These are phyloP conservation scores for Centruroides sculpturatus DNA, from an alignment of 1,140 invertebrate genomes.

Conservation along the genomic window DNA sequence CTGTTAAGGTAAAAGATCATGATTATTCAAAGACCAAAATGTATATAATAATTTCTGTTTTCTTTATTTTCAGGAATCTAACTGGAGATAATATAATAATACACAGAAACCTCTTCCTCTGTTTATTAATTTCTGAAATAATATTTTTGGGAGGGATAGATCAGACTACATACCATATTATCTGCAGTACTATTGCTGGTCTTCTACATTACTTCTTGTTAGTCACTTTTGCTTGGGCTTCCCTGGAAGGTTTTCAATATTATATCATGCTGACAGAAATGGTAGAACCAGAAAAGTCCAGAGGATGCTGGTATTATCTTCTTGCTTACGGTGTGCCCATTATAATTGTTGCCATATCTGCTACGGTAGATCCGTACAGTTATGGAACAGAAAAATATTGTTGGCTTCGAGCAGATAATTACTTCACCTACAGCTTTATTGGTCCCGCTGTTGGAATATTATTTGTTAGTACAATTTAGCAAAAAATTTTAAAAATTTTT, in stretches of 20 bases:
- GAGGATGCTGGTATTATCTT: slow-evolving; percentile 57
- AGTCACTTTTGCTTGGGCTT: slow-evolving; percentile 81
- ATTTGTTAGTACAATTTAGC: slow-evolving; percentile 8
- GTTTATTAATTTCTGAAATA: slow-evolving; percentile 78
- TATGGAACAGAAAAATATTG: slow-evolving; percentile 76
- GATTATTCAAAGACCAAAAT: slow-evolving; percentile 2
- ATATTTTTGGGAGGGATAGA: slow-evolving; percentile 83
- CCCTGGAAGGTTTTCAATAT: slow-evolving; percentile 67
- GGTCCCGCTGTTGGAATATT: slow-evolving; percentile 55
- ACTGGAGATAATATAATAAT: slow-evolving; percentile 21
- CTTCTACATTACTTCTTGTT: slow-evolving; percentile 90
- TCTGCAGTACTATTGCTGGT: slow-evolving; percentile 81
- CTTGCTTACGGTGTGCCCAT: slow-evolving; percentile 66
- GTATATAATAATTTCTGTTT: slow-evolving; percentile 1
- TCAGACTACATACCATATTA: slow-evolving; percentile 63
- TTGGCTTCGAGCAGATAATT: slow-evolving; percentile 73
- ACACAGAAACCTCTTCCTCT: slow-evolving; percentile 37
- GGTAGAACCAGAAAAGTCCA: slow-evolving; percentile 55
- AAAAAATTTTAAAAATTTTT: not conserved
- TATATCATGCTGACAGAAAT: slow-evolving; percentile 92
- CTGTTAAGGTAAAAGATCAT: slow-evolving; percentile 45
- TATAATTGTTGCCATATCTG: slow-evolving; percentile 57
- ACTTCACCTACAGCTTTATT: slow-evolving; percentile 88
- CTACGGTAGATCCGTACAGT: slow-evolving; percentile 58
- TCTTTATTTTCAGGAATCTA: slow-evolving; percentile 7